Evolutionary conservation across 1,140 invertebrate genomes (phyloP), one percentile per base, ranked within the genome.

Genomic region (Bombus vancouverensis): DNA sequence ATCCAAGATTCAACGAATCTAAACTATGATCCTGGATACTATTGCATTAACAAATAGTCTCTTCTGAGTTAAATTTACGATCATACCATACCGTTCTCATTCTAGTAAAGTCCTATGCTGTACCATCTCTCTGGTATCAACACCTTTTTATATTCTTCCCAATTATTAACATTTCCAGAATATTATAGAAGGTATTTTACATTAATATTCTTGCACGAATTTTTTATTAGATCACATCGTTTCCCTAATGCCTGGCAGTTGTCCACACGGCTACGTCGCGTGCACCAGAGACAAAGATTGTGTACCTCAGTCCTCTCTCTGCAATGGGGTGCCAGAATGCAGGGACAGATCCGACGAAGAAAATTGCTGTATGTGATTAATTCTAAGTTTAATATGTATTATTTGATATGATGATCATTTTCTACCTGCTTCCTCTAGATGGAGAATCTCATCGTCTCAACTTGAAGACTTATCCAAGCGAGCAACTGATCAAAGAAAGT

Each of bases 401-500:
- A 10, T 9, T 32, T 47, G 0, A n/a, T 44, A 42, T 34, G 47
- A 68, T 39, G 2, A 32, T 32, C 39, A 15, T 32, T 8, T 28
- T 18, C 4, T 59, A 39, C 25, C 6, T 84, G 22, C 75, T 37
- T 15, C 79, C 3, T 13, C 13, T 18, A 89, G 90, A 70, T 18
- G 22, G 28, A 44, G 70, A 32, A 42, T 6, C 75, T 68, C 65
- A 42, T 32, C 92, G 90, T 10, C 93, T 98, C 22, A 96, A 96
- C 74, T 93, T 98, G 75, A 97, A 96, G 93, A 98, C 97, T 0
- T 98, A 98, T 93, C 98, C 98, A 10, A 94, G 94, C 44, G 96
- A 97, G 65, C 97, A 98, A 94, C 96, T 96, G 57, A 97, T 98
- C 68, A 97, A 97, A 96, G 96, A 98, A 96, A 97, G 98, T 98